A percentile compares a stretch with the other conserved stretches of the same genome.
These are phyloP conservation scores for Spermophilus dauricus DNA, from an alignment of 2,113 vertebrate species.

Conservation along the genomic window DNA sequence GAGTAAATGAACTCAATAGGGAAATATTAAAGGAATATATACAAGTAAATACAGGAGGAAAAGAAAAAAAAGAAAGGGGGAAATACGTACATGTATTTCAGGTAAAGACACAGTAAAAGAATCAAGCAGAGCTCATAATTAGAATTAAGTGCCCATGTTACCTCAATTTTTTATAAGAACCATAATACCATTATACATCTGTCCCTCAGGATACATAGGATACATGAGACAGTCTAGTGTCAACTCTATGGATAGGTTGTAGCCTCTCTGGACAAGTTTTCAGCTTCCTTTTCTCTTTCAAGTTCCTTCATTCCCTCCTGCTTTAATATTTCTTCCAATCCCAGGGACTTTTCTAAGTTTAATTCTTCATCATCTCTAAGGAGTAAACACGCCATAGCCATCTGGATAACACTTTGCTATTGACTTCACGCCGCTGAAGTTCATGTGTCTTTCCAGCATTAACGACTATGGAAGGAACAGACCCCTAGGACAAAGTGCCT, in stretches of 20 bases:
- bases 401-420: not conserved
- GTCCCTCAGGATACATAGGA: not conserved
- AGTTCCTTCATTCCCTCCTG: slow-evolving; percentile 28
- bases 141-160: not conserved
- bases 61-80: not conserved
- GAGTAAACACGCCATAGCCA: slow-evolving; percentile 37
- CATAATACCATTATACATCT: not conserved
- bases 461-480: not conserved
- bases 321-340: slow-evolving; percentile 43
- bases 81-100: not conserved
- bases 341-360: not conserved
- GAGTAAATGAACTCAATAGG: not conserved
- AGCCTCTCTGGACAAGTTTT: not conserved
- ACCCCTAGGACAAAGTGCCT: not conserved
- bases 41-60: not conserved
- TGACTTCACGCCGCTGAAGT: not conserved
- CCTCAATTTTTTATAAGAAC: slow-evolving; percentile 10
- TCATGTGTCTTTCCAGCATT: not conserved
- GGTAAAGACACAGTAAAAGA: not conserved
- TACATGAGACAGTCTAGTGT: not conserved
- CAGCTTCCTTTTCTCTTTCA: not conserved
- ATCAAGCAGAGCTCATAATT: not conserved
- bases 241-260: not conserved
- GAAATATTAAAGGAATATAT: not conserved
- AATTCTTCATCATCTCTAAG: slow-evolving; percentile 53